Base-by-base conservation (phyloP, 2,113 vertebrate genomes). In the Laterallus jamaicensis region DNA sequence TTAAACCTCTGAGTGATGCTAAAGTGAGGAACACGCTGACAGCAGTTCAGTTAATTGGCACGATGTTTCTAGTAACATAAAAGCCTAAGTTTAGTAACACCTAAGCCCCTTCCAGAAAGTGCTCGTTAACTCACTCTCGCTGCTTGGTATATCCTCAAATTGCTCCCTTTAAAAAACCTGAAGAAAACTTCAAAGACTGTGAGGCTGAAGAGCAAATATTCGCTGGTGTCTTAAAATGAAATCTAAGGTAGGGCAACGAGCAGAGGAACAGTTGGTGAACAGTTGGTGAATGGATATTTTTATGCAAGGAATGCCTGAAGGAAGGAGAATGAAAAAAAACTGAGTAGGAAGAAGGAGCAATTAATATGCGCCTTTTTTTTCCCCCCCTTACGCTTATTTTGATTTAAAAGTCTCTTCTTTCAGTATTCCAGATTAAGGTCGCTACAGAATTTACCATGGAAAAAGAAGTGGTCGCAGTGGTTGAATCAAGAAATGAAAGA, bases 201-300 rank as follows among this genome's bases (percentile, higher is more conserved):
- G 82, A 86, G 78, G 93, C 95, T 93, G 84, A 89, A 91, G 95
- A 96, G 92, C 87, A 96, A 97, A 97, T 35, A 69, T 44, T 76
- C 90, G 15, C 96, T 97, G 96, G 97, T 97, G 97, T 94, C 97
- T 98, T 90, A 85, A 94, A 97, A 93, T 40, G 83, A 80, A 94
- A 81, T 69, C 86, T 76, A 96, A 98, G 97, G 97, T 98, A 97
- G 93, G 97, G 97, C 97, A 98, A 96, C 10, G 67, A 97, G 92
- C 76, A 1, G 88, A 97, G 96, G 97, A 98, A 98, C 98, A 98
- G 97, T 98, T 98, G 98, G 98, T 97, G 98, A 98, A 98, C 98
- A 98, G 98, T 98, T 98, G 98, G 98, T 80, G 95, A 98, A 97
- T 97, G 95, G 98, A 97, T 98, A 98, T 98, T 98, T 98, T 98